These are phyloP conservation scores for Aleiodes sp. DNA, from an alignment of 1,140 invertebrate species.

Conservation along the genomic window DNA sequence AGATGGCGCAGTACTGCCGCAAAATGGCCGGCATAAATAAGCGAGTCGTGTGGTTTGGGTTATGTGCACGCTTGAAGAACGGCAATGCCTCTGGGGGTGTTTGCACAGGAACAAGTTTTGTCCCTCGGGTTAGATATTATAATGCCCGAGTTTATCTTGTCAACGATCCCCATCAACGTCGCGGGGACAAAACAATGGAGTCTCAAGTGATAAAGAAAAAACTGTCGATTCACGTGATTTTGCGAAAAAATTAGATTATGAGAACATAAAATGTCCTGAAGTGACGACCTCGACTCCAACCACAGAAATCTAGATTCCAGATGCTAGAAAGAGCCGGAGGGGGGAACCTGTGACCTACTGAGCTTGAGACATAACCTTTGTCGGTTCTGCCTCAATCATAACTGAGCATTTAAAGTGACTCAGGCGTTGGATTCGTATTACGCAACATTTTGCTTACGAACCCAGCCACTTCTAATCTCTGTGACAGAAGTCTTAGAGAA, in stretches of 20 bases:
- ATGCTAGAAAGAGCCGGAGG: neutral
- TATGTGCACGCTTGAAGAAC: neutral
- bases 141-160: neutral
- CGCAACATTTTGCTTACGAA: conserved; percentile 49
- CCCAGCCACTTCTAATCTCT: conserved; percentile 43
- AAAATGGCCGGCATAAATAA: conserved; percentile 61
- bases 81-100: neutral
- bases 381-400: conserved; percentile 38
- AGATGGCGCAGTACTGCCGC: conserved; percentile 54
- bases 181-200: too few species aligned
- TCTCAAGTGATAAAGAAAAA: too few species aligned
- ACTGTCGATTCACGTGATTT: too few species aligned
- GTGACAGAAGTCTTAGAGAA: conserved; percentile 51
- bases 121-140: neutral
- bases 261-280: too few species aligned
- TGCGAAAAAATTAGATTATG: too few species aligned
- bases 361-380: conserved; percentile 66
- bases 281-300: too few species aligned
- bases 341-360: conserved; percentile 57
- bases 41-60: conserved; percentile 33
- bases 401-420: conserved; percentile 43
- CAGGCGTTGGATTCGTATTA: conserved; percentile 57
- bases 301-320: too few species aligned
- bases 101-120: neutral
- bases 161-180: neutral